phyloP scores from a whole-genome alignment of 2,888 invertebrate genomes.

The Aphodius sticticus region DNA sequence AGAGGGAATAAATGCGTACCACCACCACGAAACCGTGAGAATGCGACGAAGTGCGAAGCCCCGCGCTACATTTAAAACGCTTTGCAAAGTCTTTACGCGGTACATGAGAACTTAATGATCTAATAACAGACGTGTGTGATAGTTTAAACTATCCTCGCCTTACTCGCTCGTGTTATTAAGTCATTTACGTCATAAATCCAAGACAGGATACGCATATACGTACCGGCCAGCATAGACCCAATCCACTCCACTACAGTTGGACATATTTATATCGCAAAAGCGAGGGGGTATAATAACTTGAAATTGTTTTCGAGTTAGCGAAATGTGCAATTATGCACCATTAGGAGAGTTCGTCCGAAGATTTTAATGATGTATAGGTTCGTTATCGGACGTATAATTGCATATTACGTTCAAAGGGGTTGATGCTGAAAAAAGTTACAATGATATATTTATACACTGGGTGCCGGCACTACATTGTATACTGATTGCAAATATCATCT shows the following conservation, averaged over 20 bases:
- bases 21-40: neutral
- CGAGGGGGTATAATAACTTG: constrained; percentile 23
- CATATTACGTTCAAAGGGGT: neutral
- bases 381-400: constrained; percentile 23
- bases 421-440: neutral
- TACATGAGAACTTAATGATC: constrained; percentile 19
- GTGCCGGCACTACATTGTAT: no score
- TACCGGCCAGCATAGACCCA: neutral
- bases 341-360: constrained; percentile 21
- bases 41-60: neutral
- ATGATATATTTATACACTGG: neutral
- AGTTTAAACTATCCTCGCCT: constrained; percentile 21
- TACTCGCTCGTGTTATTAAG: constrained; percentile 29
- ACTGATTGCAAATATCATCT: no score
- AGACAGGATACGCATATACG: constrained; percentile 15
- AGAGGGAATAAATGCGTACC: neutral
- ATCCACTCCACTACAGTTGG: constrained; percentile 14
- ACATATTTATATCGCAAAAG: constrained; percentile 20
- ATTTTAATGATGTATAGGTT: constrained; percentile 23
- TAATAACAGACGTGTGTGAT: constrained; percentile 24
- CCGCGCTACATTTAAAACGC: neutral
- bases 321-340: constrained; percentile 26
- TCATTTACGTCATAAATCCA: constrained; percentile 30
- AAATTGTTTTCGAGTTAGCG: constrained; percentile 26
- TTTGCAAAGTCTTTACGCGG: neutral